Conservation (phyloP, 2,888 invertebrate species). For the Listrodromus nycthemerus region DNA sequence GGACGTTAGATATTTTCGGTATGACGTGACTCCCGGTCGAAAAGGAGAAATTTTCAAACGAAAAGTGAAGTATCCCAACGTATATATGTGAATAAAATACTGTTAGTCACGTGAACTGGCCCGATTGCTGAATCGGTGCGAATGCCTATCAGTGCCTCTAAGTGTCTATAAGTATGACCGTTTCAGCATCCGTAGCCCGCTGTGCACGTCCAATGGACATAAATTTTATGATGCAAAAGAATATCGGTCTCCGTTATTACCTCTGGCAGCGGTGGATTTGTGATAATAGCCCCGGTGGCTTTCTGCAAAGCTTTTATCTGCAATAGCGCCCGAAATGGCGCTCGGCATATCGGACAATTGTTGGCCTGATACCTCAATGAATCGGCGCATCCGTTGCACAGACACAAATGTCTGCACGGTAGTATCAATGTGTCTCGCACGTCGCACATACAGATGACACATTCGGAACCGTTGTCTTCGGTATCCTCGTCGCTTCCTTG, state of each 20-base stretch:
- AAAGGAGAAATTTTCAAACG: too few species aligned
- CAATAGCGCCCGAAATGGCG: constrained; percentile 98
- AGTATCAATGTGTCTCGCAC: constrained; percentile 98
- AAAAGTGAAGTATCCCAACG: too few species aligned
- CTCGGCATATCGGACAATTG: constrained; percentile 99
- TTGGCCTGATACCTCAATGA: constrained; percentile 98
- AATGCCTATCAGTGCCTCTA: too few species aligned
- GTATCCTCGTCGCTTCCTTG: constrained; percentile 92
- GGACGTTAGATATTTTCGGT: too few species aligned
- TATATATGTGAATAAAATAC: too few species aligned
- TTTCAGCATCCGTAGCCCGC: too few species aligned
- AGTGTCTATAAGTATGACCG: too few species aligned
- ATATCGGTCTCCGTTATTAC: constrained; percentile 80
- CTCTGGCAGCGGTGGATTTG: constrained; percentile 87
- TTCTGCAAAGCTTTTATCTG: constrained; percentile 97
- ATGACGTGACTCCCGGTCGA: too few species aligned
- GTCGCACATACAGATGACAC: constrained; percentile 99
- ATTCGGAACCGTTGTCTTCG: constrained; percentile 98
- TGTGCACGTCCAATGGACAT: too few species aligned
- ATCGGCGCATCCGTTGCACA: constrained; percentile 99
- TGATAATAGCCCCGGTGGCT: constrained; percentile 85
- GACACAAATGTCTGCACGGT: constrained; percentile 98
- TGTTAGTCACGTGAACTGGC: too few species aligned
- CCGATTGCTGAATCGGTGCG: too few species aligned
- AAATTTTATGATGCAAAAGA: background rate